Percentiles rank a stretch among this genome's conserved stretches.
These are phyloP conservation scores for Meloidogyne floridensis DNA, from an alignment of 1,140 invertebrate genomes.

Conservation along the genomic window DNA sequence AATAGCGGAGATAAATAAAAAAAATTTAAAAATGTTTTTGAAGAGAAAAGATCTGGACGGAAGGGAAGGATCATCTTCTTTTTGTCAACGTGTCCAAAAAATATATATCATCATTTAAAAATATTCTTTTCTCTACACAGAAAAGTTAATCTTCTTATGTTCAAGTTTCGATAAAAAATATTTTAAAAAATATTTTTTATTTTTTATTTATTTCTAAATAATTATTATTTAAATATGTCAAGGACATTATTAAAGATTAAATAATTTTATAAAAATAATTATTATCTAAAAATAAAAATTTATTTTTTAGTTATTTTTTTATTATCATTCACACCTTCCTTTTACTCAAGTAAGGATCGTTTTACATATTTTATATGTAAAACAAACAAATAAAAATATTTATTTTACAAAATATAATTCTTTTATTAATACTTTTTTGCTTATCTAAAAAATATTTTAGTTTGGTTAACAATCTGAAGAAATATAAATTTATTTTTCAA, in stretches of 20 bases:
- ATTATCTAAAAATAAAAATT: too few relatives aligned
- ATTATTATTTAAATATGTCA: not conserved
- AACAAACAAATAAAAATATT: too few relatives aligned
- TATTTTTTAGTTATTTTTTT: too few relatives aligned
- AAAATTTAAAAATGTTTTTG: not conserved
- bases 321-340: not conserved
- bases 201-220: not conserved
- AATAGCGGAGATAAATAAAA: not conserved
- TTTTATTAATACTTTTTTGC: too few relatives aligned
- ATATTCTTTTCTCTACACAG: not conserved
- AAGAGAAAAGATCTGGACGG: not conserved
- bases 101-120: not conserved
- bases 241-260: not conserved
- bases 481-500: too few relatives aligned
- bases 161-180: not conserved
- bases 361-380: too few relatives aligned
- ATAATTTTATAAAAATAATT: too few relatives aligned
- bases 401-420: too few relatives aligned
- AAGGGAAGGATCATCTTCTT: not conserved
- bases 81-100: not conserved
- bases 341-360: too few relatives aligned
- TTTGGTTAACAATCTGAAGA: too few relatives aligned
- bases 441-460: too few relatives aligned
- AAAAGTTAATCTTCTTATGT: not conserved
- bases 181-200: slow-evolving; percentile 14